Conservation (phyloP, 1,140 invertebrate species). For the Diabrotica virgifera region DNA sequence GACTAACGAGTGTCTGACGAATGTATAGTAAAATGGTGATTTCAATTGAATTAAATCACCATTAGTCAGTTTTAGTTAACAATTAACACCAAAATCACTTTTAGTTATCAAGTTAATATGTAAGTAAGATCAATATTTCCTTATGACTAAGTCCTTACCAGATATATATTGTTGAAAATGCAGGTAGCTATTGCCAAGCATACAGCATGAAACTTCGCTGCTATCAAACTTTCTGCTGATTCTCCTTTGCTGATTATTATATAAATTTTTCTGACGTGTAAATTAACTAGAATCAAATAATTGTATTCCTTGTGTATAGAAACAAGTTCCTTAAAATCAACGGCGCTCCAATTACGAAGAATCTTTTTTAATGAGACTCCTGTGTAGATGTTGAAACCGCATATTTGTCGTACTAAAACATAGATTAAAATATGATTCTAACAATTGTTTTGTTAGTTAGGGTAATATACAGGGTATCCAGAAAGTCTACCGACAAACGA, state of each 20-base stretch:
- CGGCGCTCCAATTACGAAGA: conserved; percentile 44
- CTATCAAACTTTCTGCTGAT: conserved; percentile 48
- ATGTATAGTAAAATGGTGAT: too few relatives aligned
- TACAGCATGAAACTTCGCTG: conserved; percentile 56
- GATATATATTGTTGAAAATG: conserved; percentile 36
- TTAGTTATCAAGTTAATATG: too few relatives aligned
- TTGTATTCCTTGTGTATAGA: conserved; percentile 47
- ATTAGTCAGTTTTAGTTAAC: too few relatives aligned
- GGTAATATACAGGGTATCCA: too few relatives aligned
- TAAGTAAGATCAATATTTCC: too few relatives aligned
- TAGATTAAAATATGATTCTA: background rate
- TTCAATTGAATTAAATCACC: too few relatives aligned
- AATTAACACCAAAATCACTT: too few relatives aligned
- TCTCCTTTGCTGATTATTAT: conserved; percentile 50
- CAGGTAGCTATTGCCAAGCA: conserved; percentile 48
- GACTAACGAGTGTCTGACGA: too few relatives aligned
- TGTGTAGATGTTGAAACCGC: conserved; percentile 54
- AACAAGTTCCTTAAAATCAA: conserved; percentile 44
- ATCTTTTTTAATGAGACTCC: conserved; percentile 55
- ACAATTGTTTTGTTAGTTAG: too few relatives aligned
- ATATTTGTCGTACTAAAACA: conserved; percentile 49
- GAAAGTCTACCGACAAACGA: too few relatives aligned
- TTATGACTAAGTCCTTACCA: conserved; percentile 28
- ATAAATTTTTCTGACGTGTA: conserved; percentile 48
- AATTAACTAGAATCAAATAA: conserved; percentile 53